Evolutionary conservation across 2,113 vertebrate genomes (phyloP), one percentile per base, ranked within the genome.

Genomic region (Carassius auratus): DNA sequence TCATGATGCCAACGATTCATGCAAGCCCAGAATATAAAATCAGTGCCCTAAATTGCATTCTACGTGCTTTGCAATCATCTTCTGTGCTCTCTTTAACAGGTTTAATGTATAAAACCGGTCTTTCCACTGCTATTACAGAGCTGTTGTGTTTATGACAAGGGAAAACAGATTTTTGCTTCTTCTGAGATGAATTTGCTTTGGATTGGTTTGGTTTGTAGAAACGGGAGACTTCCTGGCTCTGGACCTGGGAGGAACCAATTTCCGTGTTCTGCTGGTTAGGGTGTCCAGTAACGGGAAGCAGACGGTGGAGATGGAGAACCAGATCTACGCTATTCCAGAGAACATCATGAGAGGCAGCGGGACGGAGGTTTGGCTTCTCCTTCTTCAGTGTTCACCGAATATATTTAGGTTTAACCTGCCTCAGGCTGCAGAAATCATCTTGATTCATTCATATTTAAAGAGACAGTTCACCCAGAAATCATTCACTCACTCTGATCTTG

Each of bases 291-390:
- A 96, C 0, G 97, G 97, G 0, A 94, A 96, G 90, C 97, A 95
- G 92, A 96, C 95, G 50, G 98, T 99, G 1, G 96, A 98, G 87
- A 99, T 99, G 96, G 95, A 99, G 92, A 96, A 96, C 83, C 96
- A 97, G 91, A 99, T 99, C 91, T 99, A 98, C 0, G 95, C 93
- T 87, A 98, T 99, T 91, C 97, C 97, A 0, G 97, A 99, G 90
- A 94, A 97, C 64, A 89, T 99, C 15, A 98, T 97, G 98, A 93
- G 95, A 3, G 97, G 97, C 89, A 96, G 93, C 0, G 98, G 97
- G 1, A 88, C 92, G 15, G 96, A 97, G 96, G 98, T 98, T 15
- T 86, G 62, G 50, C 2, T 84, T 17, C 5, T 55, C 52, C 7
- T 19, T 19, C 52, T 57, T 57, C 17, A 57, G 55, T 15, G 7